Base-by-base conservation (phyloP, 2,888 invertebrate species). In the Amiota mariae region DNA sequence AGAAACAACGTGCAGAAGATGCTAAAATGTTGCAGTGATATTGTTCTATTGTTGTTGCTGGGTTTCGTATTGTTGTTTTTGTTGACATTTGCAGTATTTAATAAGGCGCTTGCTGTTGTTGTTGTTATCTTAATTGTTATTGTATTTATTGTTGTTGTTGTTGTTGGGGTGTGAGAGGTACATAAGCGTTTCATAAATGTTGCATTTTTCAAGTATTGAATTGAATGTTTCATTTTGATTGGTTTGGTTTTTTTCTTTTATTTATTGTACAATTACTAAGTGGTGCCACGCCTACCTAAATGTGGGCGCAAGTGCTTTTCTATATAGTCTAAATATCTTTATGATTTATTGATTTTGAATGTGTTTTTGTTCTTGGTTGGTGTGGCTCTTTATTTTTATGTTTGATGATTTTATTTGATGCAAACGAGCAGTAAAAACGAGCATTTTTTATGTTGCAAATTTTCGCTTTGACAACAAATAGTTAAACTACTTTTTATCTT, bases 241-340 rank as follows among this genome's bases (percentile, higher is more conserved):
- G 36, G 6, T 36, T 36, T 24, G 49, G 71, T 73, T 54, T 73
- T 76, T 61, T 68, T 72, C 48, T 71, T 64, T 73, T 57, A 48
- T 20, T 61, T 18, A 18, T 63, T 8, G 46, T 71, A 12, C 36
- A 48, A 71, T 67, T 47, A 46, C 13, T 49, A 49, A 10, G 71
- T 72, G 68, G 78, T 77, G 78, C 77, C 78, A 74, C 78, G 80
- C 81, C 80, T 82, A 84, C 76, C 79, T 79, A 81, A 68, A 77
- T 77, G 82, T 80, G 72, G 70, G 61, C 64, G 54, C 72, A 59
- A 72, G 70, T 48, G 72, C 51, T 75, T 56, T 56, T 71, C 15
- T 48, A 67, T 73, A 18, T 56, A 73, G 51, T 56, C 68, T 63
- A 72, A 51, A 36, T 36, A 20, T 61, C 54, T 54, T 64, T 47